A percentile compares a stretch with the other conserved stretches of the same genome.
Evolutionary conservation across 2,888 invertebrate species (phyloP).

Genomic region (Nomada fucata): DNA sequence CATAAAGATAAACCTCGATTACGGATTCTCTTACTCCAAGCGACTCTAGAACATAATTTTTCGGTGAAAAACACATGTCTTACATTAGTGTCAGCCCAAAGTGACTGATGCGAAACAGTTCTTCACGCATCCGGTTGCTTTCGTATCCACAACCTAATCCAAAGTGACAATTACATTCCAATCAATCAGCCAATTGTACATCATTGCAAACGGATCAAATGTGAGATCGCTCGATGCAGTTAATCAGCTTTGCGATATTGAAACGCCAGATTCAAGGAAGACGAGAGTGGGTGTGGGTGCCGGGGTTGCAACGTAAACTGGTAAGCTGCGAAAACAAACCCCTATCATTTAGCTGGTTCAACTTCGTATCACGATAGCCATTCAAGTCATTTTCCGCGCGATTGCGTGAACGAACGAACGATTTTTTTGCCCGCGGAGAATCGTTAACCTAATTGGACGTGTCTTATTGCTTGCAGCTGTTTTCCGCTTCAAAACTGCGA

Average conservation of each 20-base stretch:
- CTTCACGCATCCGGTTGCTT: too few species aligned
- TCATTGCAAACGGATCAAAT: neutral
- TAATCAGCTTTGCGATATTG: neutral
- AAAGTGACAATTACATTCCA: neutral
- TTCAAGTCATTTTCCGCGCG: slow-evolving; percentile 44
- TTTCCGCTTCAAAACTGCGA: slow-evolving; percentile 7
- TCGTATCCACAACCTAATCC: too few species aligned
- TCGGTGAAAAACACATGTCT: too few species aligned
- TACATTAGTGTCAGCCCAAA: too few species aligned
- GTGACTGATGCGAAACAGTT: too few species aligned
- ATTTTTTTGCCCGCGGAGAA: slow-evolving; percentile 28
- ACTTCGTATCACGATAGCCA: slow-evolving; percentile 21
- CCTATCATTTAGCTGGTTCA: slow-evolving; percentile 1
- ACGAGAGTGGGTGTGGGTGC: neutral
- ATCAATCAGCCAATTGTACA: neutral
- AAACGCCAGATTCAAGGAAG: neutral
- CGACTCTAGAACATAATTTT: too few species aligned
- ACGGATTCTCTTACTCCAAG: too few species aligned
- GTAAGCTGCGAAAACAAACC: slow-evolving; percentile 29
- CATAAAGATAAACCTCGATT: too few species aligned
- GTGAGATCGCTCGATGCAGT: neutral
- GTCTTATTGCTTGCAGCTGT: slow-evolving; percentile 16
- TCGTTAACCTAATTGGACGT: slow-evolving; percentile 50
- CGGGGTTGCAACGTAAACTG: neutral
- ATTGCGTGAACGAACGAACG: slow-evolving; percentile 55